These are phyloP conservation scores for Beris chalybata DNA, from an alignment of 2,888 invertebrate species.

Conservation along the genomic window DNA sequence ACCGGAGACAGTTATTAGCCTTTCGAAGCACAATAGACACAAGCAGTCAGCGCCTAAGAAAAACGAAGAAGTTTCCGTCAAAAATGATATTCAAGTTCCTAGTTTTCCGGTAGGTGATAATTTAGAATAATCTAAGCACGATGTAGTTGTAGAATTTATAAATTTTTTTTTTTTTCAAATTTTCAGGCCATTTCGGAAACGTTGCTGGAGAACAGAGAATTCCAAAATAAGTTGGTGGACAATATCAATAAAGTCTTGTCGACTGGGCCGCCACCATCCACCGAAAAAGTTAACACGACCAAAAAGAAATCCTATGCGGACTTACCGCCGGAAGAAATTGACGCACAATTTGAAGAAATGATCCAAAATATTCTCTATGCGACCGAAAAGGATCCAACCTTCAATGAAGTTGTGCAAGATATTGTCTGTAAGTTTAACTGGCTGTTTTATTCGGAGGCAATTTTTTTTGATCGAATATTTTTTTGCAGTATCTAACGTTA, in stretches of 20 bases:
- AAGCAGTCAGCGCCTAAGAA: not conserved
- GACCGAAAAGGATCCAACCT: slow-evolving; percentile 52
- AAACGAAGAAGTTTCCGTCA: not conserved
- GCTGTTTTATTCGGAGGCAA: not conserved
- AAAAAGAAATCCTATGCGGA: slow-evolving; percentile 1
- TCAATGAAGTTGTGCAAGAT: slow-evolving; percentile 50
- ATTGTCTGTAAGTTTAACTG: slow-evolving; percentile 44
- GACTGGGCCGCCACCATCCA: slow-evolving; percentile 19
- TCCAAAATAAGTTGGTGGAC: slow-evolving; percentile 49
- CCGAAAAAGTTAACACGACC: slow-evolving; percentile 17
- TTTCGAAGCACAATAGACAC: no score
- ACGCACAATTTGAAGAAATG: slow-evolving; percentile 47
- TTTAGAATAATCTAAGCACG: not conserved
- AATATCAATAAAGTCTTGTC: slow-evolving; percentile 48
- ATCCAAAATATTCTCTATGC: slow-evolving; percentile 51
- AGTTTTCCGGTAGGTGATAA: slow-evolving; percentile 17
- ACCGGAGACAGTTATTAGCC: not conserved
- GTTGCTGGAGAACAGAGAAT: slow-evolving; percentile 48
- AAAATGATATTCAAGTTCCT: slow-evolving; percentile 5
- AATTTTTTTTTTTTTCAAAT: slow-evolving; percentile 1
- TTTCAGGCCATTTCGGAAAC: slow-evolving; percentile 46
- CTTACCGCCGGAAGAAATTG: slow-evolving; percentile 4
- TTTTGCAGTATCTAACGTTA: slow-evolving; percentile 4
- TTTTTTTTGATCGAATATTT: not conserved
- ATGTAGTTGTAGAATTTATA: not conserved